Evolutionary conservation across 1,140 invertebrate genomes (phyloP).

Genomic region (Myzus persicae): DNA sequence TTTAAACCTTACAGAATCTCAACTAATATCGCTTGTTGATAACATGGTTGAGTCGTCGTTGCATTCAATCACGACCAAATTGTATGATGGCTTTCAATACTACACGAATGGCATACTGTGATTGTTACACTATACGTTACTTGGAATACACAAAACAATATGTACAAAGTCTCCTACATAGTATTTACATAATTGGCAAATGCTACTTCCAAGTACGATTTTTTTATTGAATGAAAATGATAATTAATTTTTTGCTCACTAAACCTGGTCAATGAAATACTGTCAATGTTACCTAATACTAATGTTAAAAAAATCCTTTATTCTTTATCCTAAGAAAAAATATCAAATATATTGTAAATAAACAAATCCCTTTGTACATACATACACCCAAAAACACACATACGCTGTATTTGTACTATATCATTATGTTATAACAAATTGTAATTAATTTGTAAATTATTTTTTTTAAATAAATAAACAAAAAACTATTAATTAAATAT

Average conservation of each 20-base stretch:
- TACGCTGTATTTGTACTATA: slow-evolving; percentile 29
- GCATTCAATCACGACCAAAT: slow-evolving; percentile 94
- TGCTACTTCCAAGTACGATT: neutral
- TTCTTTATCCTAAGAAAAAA: slow-evolving; percentile 28
- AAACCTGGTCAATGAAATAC: slow-evolving; percentile 36
- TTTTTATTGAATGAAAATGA: slow-evolving; percentile 7
- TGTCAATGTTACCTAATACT: slow-evolving; percentile 51
- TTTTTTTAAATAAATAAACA: slow-evolving; percentile 34
- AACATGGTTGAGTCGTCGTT: slow-evolving; percentile 92
- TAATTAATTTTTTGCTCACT: slow-evolving; percentile 52
- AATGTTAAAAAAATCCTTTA: slow-evolving; percentile 43
- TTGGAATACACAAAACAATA: neutral
- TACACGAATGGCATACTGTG: slow-evolving; percentile 94
- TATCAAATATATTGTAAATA: slow-evolving; percentile 35
- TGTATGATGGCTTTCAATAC: slow-evolving; percentile 99
- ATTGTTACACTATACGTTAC: slow-evolving; percentile 14
- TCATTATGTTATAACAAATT: slow-evolving; percentile 22
- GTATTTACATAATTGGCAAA: slow-evolving; percentile 25
- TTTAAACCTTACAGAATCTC: slow-evolving; percentile 92
- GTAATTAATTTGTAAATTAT: slow-evolving; percentile 40
- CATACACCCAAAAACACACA: neutral
- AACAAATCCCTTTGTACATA: neutral
- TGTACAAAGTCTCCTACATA: neutral
- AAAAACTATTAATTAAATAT: neutral
- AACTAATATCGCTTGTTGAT: slow-evolving; percentile 91